Percentiles rank a stretch among this genome's conserved stretches.
phyloP scores from a whole-genome alignment of 2,888 invertebrate genomes.

The Temnothorax ravouxi region DNA sequence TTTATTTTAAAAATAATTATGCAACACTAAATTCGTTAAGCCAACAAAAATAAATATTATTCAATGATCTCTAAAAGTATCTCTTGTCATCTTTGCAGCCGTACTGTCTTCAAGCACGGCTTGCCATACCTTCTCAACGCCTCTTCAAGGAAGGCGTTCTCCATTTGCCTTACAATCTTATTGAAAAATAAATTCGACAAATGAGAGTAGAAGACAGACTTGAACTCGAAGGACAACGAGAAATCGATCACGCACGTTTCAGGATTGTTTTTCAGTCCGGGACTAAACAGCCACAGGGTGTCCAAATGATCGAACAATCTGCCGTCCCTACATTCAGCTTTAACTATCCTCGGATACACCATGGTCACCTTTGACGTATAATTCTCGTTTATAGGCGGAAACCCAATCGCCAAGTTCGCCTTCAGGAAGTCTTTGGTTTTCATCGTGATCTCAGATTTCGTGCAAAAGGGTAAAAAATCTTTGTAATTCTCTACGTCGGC shows the following conservation, averaged over 20 bases:
- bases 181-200: slow-evolving; percentile 98
- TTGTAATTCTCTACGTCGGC: slow-evolving; percentile 95
- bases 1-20: neutral
- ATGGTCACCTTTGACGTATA: slow-evolving; percentile 95
- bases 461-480: slow-evolving; percentile 97
- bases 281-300: slow-evolving; percentile 97
- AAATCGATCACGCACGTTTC: slow-evolving; percentile 96
- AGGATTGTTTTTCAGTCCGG: slow-evolving; percentile 93
- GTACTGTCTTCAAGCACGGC: slow-evolving; percentile 90
- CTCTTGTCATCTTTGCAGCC: slow-evolving; percentile 85
- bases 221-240: slow-evolving; percentile 96
- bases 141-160: slow-evolving; percentile 96
- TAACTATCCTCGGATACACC: slow-evolving; percentile 91
- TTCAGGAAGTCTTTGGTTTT: slow-evolving; percentile 88
- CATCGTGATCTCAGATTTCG: slow-evolving; percentile 91
- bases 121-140: slow-evolving; percentile 93
- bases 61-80: neutral
- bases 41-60: neutral
- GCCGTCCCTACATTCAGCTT: slow-evolving; percentile 96
- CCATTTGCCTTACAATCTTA: slow-evolving; percentile 98
- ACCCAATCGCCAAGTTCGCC: slow-evolving; percentile 94
- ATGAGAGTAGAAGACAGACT: slow-evolving; percentile 95
- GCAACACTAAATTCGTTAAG: slow-evolving; percentile 1
- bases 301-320: slow-evolving; percentile 95
- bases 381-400: slow-evolving; percentile 94